Base-by-base conservation (phyloP, 2,888 invertebrate species). In the Steinernema hermaphroditum region DNA sequence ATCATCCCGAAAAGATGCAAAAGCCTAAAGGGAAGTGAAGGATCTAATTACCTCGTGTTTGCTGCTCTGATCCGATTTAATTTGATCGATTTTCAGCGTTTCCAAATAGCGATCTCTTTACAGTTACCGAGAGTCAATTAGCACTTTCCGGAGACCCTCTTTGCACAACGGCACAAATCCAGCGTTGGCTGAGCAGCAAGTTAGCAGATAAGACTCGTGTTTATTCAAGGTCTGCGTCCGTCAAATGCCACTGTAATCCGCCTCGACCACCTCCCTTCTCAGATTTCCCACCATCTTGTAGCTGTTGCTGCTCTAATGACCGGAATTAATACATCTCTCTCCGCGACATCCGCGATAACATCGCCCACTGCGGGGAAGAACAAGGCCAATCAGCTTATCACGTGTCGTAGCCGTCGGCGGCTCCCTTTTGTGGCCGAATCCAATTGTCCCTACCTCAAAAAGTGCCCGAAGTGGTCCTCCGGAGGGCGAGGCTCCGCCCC, bases 251-350 rank as follows among this genome's bases (percentile, higher is more conserved):
- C 37, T 37, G 37, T 37, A 46, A 46, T 46, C 46, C 46, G 9
- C 9, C n/a, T 6, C 46, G 9, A 6, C 4, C n/a, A 16, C 6
- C n/a, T 16, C 46, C 34, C 29, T 29, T 62, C 62, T 62, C 62
- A 14, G 29, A 34, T 62, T 62, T 62, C 62, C 6, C 22, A 22
- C 6, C 62, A 62, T 62, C 62, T 62, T 62, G 62, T 62, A 62
- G 62, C 62, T 19, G 62, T 8, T 62, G 62, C 32, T 46, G 46
- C 46, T 62, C 62, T 62, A 34, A 62, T 62, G 62, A 62, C 62
- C 62, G 62, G 62, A 62, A 62, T 62, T 62, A 62, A 62, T 62
- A 62, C 62, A 62, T 62, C 62, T 19, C 4, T 12, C 9, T n/a
- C 9, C 46, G 46, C 46, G 43, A 8, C 9, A 24, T 27, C 19